These are phyloP conservation scores for Dinocampus coccinellae DNA, from an alignment of 2,888 invertebrate species.

Conservation along the genomic window DNA sequence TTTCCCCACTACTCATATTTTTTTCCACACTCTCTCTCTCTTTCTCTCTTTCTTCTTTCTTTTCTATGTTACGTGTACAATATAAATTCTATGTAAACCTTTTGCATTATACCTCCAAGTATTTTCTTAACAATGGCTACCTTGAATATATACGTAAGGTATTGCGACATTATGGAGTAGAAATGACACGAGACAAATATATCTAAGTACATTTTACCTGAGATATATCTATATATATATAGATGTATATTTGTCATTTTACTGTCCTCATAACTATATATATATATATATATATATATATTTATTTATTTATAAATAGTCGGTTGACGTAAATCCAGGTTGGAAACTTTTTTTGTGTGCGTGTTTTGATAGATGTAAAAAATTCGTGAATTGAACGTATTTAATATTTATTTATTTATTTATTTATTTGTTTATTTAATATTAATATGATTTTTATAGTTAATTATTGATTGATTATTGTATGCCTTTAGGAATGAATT, in stretches of 20 bases:
- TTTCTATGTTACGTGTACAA: not conserved
- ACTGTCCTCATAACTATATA: not conserved
- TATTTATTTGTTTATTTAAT: not conserved
- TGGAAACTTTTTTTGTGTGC: conserved; percentile 30
- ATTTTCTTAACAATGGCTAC: conserved; percentile 51
- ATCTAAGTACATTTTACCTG: conserved; percentile 41
- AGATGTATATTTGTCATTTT: conserved; percentile 32
- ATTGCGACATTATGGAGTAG: conserved; percentile 64
- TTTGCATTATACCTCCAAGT: conserved; percentile 40
- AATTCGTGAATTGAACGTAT: not conserved
- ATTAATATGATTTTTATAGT: no score
- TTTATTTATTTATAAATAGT: not conserved
- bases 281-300: no score
- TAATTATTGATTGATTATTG: no score
- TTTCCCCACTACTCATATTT: conserved; percentile 7
- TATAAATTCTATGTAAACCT: not conserved
- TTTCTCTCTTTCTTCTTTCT: conserved; percentile 18
- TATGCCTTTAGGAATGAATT: no score
- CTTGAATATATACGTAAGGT: conserved; percentile 55
- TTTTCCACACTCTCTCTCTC: not conserved
- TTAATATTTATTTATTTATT: no score
- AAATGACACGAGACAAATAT: conserved; percentile 48
- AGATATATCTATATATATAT: not conserved
- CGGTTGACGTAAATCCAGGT: conserved; percentile 40
- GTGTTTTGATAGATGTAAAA: not conserved